Percentiles rank a stretch among this genome's conserved stretches.
phyloP scores from a whole-genome alignment of 1,140 invertebrate genomes.

The Eriocheir sinensis region DNA sequence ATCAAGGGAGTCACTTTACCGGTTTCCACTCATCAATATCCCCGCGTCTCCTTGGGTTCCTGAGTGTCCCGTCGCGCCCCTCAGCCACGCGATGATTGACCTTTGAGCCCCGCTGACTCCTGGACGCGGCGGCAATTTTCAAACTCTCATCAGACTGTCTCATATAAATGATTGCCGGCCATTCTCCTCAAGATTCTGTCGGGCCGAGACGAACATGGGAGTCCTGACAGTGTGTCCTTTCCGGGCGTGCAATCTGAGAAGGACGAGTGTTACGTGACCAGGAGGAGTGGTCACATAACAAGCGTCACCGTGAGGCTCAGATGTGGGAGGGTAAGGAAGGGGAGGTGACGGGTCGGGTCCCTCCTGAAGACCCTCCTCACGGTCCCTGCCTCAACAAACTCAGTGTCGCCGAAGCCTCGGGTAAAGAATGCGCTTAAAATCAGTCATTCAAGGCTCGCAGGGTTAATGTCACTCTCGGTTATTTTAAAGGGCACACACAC shows the following conservation, averaged over 20 bases:
- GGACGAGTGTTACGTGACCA: not conserved
- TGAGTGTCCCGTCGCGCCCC: not conserved
- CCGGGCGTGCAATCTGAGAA: not conserved
- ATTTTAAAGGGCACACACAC: not conserved
- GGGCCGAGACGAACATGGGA: not conserved
- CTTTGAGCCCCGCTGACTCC: too few species aligned
- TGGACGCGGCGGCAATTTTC: not conserved
- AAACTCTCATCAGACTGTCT: not conserved
- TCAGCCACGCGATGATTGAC: not conserved
- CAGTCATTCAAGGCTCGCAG: not conserved
- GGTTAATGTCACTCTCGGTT: not conserved
- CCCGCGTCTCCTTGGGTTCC: not conserved
- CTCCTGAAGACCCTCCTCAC: not conserved
- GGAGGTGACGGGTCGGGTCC: not conserved
- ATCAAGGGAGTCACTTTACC: not conserved
- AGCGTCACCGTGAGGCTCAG: too few species aligned
- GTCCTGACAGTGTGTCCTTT: not conserved
- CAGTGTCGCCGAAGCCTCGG: not conserved
- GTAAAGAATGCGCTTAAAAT: not conserved
- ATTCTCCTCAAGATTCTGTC: not conserved
- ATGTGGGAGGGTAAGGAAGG: too few species aligned
- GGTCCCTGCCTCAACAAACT: not conserved
- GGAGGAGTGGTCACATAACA: not conserved
- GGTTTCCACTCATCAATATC: not conserved
- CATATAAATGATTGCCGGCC: not conserved